Base-by-base conservation (phyloP, 2,888 invertebrate species). In the Cryptus armator region DNA sequence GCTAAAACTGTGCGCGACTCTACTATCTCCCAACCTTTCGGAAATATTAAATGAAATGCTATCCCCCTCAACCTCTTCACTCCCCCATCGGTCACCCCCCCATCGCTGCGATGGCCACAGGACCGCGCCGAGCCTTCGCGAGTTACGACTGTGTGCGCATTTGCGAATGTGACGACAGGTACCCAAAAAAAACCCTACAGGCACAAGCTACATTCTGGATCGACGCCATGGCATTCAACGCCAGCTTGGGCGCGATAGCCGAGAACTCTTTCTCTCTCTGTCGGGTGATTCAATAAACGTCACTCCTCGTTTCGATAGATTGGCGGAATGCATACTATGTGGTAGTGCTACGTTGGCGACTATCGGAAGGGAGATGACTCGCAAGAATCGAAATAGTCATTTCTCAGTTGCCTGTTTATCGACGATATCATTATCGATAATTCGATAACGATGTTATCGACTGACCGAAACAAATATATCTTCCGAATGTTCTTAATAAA, bases 221-320 rank as follows among this genome's bases (percentile, higher is more conserved):
- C 46, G 53, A 62, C 64, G 70, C 77, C 83, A 51, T 77, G 70
- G 74, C 74, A 70, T 62, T 75, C 59, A 75, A 70, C 81, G 81
- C 86, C 85, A 84, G 83, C 86, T 87, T 82, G 85, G 86, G 84
- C 86, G 78, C 37, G 67, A 84, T 86, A 88, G 86, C 86, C 82
- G 53, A 62, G 68, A 5, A 37, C 9, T 37, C 6, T 37, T 37
- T 37, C 37, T 16, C 68, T 7, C 62, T 62, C 62, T 78, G 75
- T 87, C 85, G 76, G 84, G 88, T 89, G 87, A 90, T 90, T 91
- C 90, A 89, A 91, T 91, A 90, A 90, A 90, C 86, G 89, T 91
- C 90, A 89, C 86, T 91, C 88, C 78, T 86, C 83, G 78, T 88
- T 85, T 83, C 76, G 78, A 81, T 85, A 86, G 88, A 89, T 86